Evolutionary conservation across 2,113 vertebrate genomes (phyloP), one percentile per base, ranked within the genome.

Genomic region (Coryphaenoides rupestris): DNA sequence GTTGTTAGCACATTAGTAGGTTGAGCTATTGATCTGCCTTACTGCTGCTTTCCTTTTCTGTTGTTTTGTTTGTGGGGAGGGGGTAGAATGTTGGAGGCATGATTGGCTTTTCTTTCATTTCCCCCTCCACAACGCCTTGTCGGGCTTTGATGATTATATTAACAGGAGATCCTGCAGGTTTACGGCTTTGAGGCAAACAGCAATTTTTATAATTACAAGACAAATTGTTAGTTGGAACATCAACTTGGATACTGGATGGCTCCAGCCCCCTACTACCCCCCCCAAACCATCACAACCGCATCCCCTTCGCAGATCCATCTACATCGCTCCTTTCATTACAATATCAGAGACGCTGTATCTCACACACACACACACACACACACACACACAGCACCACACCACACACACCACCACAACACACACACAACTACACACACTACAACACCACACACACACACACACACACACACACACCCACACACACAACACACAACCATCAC

Each of bases 71-170:
- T 84, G 80, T 70, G 70, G 73, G 76, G 68, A 68, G 81, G 79
- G 80, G 79, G 84, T 72, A 78, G 82, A 82, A 89, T 83, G 88
- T 84, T 76, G 77, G 82, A 88, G 86, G 84, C 84, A 86, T 88
- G 84, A 91, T 89, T 90, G 88, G 81, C 80, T 88, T 90, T 91
- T 85, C 80, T 88, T 90, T 91, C 85, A 89, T 89, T 90, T 85
- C 75, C 75, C 78, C 76, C 80, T 75, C 79, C 84, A 1, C 33
- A 79, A 80, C 80, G 64, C 80, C 84, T 79, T 70, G 65, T 61
- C 76, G 77, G 79, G 80, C 72, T 84, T 75, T 55, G 62, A 62
- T 58, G 68, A 40, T 83, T 86, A 88, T 83, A 89, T 89, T 83
- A 88, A 84, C 73, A 74, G 70, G 76, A 82, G 74, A 89, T 88